Evolutionary conservation across 1,140 invertebrate genomes (phyloP), one percentile per base, ranked within the genome.

Genomic region (Cecropterus lyciades): DNA sequence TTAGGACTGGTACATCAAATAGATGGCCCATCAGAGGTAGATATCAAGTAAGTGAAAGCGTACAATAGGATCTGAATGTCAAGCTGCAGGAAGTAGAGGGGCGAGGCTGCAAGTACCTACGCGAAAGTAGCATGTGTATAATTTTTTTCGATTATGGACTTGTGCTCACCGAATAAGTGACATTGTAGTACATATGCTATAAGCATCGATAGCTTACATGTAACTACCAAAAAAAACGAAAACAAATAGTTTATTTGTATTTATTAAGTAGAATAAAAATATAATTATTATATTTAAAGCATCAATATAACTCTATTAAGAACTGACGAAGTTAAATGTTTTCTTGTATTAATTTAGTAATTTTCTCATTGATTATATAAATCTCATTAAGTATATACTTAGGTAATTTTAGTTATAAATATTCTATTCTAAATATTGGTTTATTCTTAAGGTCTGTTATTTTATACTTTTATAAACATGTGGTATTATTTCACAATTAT

Each of bases 131-230:
- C 30, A 33, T 27, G 10, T 37, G 6, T 37, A 64, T 48, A 60
- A 13, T 20, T 37, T 46, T 17, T 17, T 37, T 49, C 15, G 45
- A 17, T 37, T 48, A 53, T 46, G 33, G 10, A 27, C 40, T 45
- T 27, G 17, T 45, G 17, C 24, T 43, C 15, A 14, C 14, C 13
- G 24, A 27, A 64, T 13, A 16, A 52, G 6, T 24, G 10, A 46
- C 4, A 16, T n/a, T 30, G 63, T 65, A 57, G 70, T 72, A 70
- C 67, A 70, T 72, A 55, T 11, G 70, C 73, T 72, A 75, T 75
- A 67, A 65, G n/a, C 30, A 43, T 17, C 14, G 65, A 70, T 72
- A 75, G 70, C 73, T 57, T 46, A 45, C 53, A 52, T 52, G 62
- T 62, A 48, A 53, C 55, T 57, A 40, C 67, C 27, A 37, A 49